phyloP scores from a whole-genome alignment of 2,888 invertebrate genomes.

The Salticus scenicus region DNA sequence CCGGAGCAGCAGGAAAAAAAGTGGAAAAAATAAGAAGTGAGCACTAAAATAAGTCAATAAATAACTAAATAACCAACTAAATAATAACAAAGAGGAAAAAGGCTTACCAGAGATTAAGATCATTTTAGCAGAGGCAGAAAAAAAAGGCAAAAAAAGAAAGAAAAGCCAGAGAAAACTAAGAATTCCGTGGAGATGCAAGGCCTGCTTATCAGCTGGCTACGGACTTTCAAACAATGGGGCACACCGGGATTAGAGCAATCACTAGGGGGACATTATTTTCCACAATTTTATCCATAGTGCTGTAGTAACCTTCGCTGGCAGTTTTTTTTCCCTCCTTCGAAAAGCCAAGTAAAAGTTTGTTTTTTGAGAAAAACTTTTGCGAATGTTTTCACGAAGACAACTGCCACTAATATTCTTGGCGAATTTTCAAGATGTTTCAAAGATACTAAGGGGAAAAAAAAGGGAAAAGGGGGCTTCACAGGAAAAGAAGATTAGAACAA shows the following conservation, averaged over 20 bases:
- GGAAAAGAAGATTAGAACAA: slow-evolving; percentile 30
- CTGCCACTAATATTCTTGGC: slow-evolving; percentile 48
- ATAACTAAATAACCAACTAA: slow-evolving; percentile 69
- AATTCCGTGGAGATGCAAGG: slow-evolving; percentile 61
- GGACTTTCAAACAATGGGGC: slow-evolving; percentile 66
- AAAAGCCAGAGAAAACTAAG: slow-evolving; percentile 41
- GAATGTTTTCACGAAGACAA: slow-evolving; percentile 4
- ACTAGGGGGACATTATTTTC: slow-evolving; percentile 69
- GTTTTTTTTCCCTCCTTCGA: neutral
- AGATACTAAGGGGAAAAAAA: neutral
- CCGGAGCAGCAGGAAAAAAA: slow-evolving; percentile 3
- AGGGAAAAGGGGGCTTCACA: neutral
- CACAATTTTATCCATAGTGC: slow-evolving; percentile 62
- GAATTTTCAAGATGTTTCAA: slow-evolving; percentile 33
- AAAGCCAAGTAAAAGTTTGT: slow-evolving; percentile 48
- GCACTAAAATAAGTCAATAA: slow-evolving; percentile 66
- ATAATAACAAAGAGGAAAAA: slow-evolving; percentile 70
- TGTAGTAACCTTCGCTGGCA: slow-evolving; percentile 2
- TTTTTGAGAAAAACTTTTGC: slow-evolving; percentile 43
- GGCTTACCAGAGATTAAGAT: slow-evolving; percentile 70
- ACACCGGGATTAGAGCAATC: slow-evolving; percentile 66
- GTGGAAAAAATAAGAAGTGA: neutral
- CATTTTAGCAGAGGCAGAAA: slow-evolving; percentile 55
- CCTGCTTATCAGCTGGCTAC: slow-evolving; percentile 62
- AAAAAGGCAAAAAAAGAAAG: neutral